A percentile compares a stretch with the other conserved stretches of the same genome.
These are phyloP conservation scores for Notolepis coatsorum DNA, from an alignment of 2,797 vertebrate genomes.

Conservation along the genomic window DNA sequence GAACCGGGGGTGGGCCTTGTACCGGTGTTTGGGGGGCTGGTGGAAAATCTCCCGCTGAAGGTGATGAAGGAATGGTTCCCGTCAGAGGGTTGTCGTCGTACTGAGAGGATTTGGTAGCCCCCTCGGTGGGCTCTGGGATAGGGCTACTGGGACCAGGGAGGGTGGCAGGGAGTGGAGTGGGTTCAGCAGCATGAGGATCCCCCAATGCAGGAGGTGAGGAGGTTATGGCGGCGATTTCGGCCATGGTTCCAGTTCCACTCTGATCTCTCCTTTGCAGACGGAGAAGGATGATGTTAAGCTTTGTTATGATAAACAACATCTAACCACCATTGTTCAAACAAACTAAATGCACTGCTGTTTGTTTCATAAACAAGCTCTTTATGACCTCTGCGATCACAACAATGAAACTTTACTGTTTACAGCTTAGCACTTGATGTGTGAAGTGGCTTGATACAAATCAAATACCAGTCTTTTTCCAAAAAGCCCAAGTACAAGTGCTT, in stretches of 20 bases:
- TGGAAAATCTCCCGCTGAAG: slow-evolving; percentile 2
- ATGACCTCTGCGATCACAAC: no score
- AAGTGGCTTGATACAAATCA: neutral
- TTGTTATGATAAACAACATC: neutral
- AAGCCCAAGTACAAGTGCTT: neutral
- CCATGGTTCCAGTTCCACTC: slow-evolving; percentile 75
- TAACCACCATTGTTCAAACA: neutral
- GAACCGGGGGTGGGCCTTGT: slow-evolving; percentile 1
- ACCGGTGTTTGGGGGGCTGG: neutral
- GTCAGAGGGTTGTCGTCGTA: slow-evolving; percentile 69
- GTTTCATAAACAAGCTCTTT: neutral
- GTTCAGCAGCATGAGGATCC: slow-evolving; percentile 64
- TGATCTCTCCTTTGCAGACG: slow-evolving; percentile 48
- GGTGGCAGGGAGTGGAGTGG: slow-evolving; percentile 55
- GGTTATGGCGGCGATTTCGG: slow-evolving; percentile 78
- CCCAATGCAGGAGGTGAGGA: slow-evolving; percentile 71
- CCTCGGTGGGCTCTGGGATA: slow-evolving; percentile 47
- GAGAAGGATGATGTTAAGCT: slow-evolving; percentile 5
- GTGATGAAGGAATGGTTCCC: slow-evolving; percentile 29
- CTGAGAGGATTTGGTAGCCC: slow-evolving; percentile 72
- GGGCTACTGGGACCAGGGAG: slow-evolving; percentile 36
- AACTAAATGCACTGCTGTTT: neutral
- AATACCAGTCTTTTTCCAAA: neutral
- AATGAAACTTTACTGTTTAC: neutral
- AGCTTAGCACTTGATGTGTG: no score